Evolutionary conservation across 2,797 vertebrate genomes (phyloP), one percentile per base, ranked within the genome.

Genomic region (Cuculus canorus): DNA sequence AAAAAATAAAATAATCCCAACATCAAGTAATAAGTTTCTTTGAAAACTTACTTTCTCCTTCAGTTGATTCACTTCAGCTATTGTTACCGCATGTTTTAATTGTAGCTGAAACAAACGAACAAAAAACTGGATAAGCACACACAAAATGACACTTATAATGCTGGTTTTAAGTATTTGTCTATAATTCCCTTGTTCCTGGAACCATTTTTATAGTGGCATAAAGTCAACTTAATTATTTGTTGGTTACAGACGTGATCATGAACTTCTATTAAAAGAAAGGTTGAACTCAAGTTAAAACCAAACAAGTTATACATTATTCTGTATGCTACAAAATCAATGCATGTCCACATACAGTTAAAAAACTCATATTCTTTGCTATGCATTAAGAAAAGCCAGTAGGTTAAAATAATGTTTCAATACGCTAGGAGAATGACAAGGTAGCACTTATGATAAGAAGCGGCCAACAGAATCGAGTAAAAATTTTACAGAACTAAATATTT

Each of bases 41-140:
- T 82, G 71, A 91, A 90, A 91, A 91, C 96, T 86, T 98, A 99
- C 99, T 98, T 98, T 98, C 90, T 99, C 98, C 85, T 98, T 98
- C 35, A 99, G 96, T 79, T 99, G 98, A 91, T 97, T 98, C 91
- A 99, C 98, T 98, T 99, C 98, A 86, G 98, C 98, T 64, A 93
- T 84, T 21, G 98, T 98, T 87, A 99, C 97, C 79, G 98, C 98
- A 90, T 99, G 98, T 93, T 99, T 98, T 82, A 99, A 97, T 76
- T 99, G 98, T 54, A 99, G 97, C 99, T 99, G 77, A 64, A 94
- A 96, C 9, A 96, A 71, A 96, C 82, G 94, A 39, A 85, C 70
- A 78, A 56, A 56, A 28, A 45, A 47, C 23, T 19, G 17, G 53
- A 73, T 84, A 28, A 91, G 28, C 5, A 48, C 13, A 70, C 16